These are phyloP conservation scores for Agriopis marginaria DNA, from an alignment of 2,888 invertebrate genomes.

Conservation along the genomic window DNA sequence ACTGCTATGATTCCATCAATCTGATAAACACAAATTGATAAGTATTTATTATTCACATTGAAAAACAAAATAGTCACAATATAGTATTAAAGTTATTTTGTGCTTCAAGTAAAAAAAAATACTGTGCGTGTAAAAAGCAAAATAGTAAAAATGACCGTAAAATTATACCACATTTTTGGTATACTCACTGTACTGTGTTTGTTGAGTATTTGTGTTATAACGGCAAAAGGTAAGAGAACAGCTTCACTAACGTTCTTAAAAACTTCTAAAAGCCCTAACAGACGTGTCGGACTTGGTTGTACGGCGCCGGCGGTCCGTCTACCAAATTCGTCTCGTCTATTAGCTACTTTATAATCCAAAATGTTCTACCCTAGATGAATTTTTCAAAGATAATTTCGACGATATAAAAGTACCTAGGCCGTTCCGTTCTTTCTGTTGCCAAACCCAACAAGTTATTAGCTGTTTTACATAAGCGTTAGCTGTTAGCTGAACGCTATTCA, in stretches of 20 bases:
- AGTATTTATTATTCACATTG: not conserved
- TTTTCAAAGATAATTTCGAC: too few relatives aligned
- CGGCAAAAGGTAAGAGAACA: not conserved
- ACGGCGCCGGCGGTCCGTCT: too few relatives aligned
- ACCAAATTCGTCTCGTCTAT: too few relatives aligned
- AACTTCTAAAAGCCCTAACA: too few relatives aligned
- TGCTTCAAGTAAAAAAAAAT: not conserved
- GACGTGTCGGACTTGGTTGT: too few relatives aligned
- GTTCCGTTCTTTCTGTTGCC: too few relatives aligned
- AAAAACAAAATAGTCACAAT: constrained; percentile 2
- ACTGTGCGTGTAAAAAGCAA: not conserved
- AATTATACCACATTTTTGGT: not conserved
- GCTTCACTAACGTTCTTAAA: too few relatives aligned
- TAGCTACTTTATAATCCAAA: too few relatives aligned
- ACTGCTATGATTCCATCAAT: constrained; percentile 8
- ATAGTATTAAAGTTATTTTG: not conserved
- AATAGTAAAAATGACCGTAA: not conserved
- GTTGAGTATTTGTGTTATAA: not conserved
- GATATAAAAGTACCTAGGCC: too few relatives aligned
- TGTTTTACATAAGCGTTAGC: too few relatives aligned
- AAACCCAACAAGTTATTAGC: too few relatives aligned
- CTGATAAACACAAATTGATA: constrained; percentile 8
- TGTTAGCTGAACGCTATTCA: not conserved
- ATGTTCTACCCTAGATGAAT: too few relatives aligned
- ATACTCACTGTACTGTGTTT: not conserved